Base-by-base conservation (phyloP, 2,797 vertebrate genomes). In the Galaxias olidus region DNA sequence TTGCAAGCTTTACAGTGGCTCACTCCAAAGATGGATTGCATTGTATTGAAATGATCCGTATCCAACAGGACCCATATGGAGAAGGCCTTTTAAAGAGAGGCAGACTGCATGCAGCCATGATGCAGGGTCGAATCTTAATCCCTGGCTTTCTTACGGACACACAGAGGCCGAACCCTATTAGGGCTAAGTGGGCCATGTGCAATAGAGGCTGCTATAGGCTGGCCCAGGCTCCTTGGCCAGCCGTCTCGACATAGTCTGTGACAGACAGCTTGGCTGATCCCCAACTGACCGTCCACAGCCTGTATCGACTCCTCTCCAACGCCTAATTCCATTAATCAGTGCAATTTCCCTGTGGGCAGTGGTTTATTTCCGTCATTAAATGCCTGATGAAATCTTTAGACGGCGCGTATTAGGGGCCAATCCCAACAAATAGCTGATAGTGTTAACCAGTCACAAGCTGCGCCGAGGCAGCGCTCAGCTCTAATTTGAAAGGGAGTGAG, bases 401-500 rank as follows among this genome's bases (percentile, higher is more conserved):
- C 78, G 66, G 84, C 90, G 84, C 87, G 92, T 94, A 89, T 95
- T 95, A 93, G 92, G 90, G 88, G 81, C 88, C 86, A 87, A 91
- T 92, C 86, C 87, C 90, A 76, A 80, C 94, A 84, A 94, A 94
- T 91, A 89, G 82, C 93, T 86, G 86, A 86, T 93, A 89, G 92
- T 86, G 93, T 91, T 94, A 95, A 93, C 92, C 91, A 91, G 93
- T 91, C 94, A 87, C 94, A 88, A 87, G 92, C 96, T 91, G 94
- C 84, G 94, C 68, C 61, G 71, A 90, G 91, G 74, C 94, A 80
- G 93, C 93, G 84, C 94, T 90, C 91, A 85, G 87, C 89, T 89
- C 91, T 93, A 91, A 97, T 97, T 94, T 94, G 94, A 94, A 94
- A 95, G 94, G 79, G 90, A 95, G 94, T 86, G 94, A 91, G 94